Percentiles rank a stretch among this genome's conserved stretches.
phyloP scores from a whole-genome alignment of 2,797 vertebrate genomes.

The Lithobates sylvaticus region DNA sequence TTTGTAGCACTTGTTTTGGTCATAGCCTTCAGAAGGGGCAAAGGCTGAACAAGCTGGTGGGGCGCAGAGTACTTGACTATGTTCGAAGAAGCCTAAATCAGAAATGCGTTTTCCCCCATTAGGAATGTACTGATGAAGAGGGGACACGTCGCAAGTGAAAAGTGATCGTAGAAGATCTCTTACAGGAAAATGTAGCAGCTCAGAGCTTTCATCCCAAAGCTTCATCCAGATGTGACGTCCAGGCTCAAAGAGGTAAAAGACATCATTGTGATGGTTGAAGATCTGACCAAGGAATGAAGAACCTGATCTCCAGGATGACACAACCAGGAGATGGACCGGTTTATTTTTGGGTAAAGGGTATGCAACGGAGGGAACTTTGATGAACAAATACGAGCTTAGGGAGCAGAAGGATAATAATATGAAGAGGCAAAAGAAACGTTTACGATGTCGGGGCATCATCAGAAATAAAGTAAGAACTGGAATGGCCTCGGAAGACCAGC shows the following conservation, averaged over 20 bases:
- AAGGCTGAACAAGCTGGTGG: conserved; percentile 75
- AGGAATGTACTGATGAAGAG: conserved; percentile 81
- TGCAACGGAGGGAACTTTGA: not conserved
- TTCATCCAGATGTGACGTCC: conserved; percentile 81
- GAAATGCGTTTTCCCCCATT: conserved; percentile 79
- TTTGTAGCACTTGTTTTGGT: conserved; percentile 54
- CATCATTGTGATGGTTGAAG: conserved; percentile 80
- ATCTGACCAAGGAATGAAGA: conserved; percentile 84
- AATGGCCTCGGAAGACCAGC: not conserved
- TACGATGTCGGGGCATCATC: not conserved
- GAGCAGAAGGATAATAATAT: not conserved
- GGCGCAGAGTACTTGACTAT: conserved; percentile 79
- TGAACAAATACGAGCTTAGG: not conserved
- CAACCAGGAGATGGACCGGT: conserved; percentile 22
- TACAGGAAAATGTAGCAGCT: conserved; percentile 77
- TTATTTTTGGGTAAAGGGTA: not conserved
- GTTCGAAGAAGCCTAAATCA: conserved; percentile 68
- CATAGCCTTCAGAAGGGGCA: conserved; percentile 74
- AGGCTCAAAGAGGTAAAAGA: conserved; percentile 84
- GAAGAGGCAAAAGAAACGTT: no score
- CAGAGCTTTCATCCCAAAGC: conserved; percentile 77
- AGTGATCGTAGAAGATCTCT: conserved; percentile 82
- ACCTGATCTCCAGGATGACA: conserved; percentile 64
- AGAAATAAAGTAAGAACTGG: not conserved
- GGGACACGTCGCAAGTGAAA: conserved; percentile 80